Conservation (phyloP, 2,888 invertebrate genomes). For the Ptilodon capucinus region DNA sequence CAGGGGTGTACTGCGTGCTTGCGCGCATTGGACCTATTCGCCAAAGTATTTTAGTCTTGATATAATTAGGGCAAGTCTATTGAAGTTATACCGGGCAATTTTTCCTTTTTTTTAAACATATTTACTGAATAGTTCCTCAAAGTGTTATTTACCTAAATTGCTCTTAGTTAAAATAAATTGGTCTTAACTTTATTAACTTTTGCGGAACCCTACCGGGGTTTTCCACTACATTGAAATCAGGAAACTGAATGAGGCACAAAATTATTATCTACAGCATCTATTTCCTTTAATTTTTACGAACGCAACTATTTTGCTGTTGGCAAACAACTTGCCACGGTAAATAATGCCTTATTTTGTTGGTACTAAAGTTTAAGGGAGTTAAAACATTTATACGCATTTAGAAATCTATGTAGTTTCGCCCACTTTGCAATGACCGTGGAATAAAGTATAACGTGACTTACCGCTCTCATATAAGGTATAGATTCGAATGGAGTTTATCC, state of each 20-base stretch:
- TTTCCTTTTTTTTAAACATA: too few relatives aligned
- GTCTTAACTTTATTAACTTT: background rate
- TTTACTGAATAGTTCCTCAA: too few relatives aligned
- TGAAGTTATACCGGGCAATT: too few relatives aligned
- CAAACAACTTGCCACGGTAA: slow-evolving; percentile 1
- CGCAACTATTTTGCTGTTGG: background rate
- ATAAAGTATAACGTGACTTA: background rate
- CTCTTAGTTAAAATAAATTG: background rate
- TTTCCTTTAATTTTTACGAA: slow-evolving; percentile 24
- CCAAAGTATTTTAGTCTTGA: too few relatives aligned
- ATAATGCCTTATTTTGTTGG: background rate
- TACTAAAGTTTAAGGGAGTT: background rate
- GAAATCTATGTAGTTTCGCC: slow-evolving; percentile 20
- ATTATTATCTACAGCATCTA: slow-evolving; percentile 32
- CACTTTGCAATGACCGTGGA: slow-evolving; percentile 13
- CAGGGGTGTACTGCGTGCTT: too few relatives aligned
- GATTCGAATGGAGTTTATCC: slow-evolving; percentile 15
- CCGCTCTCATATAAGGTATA: slow-evolving; percentile 8
- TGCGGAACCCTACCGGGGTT: slow-evolving; percentile 36
- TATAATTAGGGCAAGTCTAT: too few relatives aligned
- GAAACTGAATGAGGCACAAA: slow-evolving; percentile 34
- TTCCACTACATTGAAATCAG: slow-evolving; percentile 50
- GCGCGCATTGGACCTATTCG: too few relatives aligned
- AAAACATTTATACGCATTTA: slow-evolving; percentile 22
- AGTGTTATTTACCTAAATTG: too few relatives aligned